Evolutionary conservation across 1,140 invertebrate species (phyloP).

Genomic region (Psilanteris sp.): DNA sequence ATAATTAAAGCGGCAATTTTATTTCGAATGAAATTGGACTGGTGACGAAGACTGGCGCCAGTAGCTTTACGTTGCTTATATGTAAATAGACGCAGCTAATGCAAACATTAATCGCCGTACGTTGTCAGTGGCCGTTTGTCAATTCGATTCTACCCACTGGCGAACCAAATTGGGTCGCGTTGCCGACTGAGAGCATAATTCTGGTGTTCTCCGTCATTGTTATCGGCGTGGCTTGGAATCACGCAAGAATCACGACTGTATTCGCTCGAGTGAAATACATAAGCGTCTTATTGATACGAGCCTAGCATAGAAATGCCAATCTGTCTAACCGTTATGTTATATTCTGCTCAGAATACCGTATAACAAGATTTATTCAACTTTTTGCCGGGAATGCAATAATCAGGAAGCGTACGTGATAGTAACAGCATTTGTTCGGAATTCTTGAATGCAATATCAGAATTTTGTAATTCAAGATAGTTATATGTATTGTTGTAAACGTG

Average conservation of each 20-base stretch:
- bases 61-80: no score
- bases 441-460: no score
- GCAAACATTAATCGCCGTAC: constrained; percentile 3
- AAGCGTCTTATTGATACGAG: constrained; percentile 44
- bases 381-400: constrained; percentile 27
- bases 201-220: constrained; percentile 17
- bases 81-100: constrained; percentile 44
- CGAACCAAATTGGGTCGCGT: constrained; percentile 35
- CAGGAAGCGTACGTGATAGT: constrained; percentile 2
- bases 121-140: constrained; percentile 39
- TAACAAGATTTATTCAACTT: constrained; percentile 24
- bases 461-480: no score
- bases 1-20: no score
- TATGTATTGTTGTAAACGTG: no score
- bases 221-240: constrained; percentile 19
- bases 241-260: constrained; percentile 39
- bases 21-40: no score
- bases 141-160: constrained; percentile 42
- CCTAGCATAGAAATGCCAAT: constrained; percentile 48
- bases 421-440: no score
- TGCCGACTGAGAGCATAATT: constrained; percentile 4
- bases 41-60: no score
- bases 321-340: constrained; percentile 37
- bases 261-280: constrained; percentile 46
- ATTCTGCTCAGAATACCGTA: constrained; percentile 35